A percentile compares a stretch with the other conserved stretches of the same genome.
Conservation (phyloP, 1,140 invertebrate species). For the Lordiphosa collinella region DNA sequence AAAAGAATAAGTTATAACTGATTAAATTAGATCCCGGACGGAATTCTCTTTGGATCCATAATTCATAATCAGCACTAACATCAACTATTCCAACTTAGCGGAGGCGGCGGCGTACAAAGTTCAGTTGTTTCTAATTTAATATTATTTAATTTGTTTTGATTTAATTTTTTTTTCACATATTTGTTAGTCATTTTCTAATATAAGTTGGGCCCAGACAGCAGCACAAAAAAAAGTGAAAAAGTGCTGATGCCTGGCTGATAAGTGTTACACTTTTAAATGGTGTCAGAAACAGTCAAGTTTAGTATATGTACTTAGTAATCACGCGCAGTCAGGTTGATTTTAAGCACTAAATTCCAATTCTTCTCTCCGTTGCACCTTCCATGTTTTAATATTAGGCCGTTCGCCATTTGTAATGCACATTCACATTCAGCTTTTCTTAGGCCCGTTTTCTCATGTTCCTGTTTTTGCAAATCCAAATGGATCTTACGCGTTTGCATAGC, state of each 20-base stretch:
- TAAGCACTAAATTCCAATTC: not conserved
- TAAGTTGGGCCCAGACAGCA: slow-evolving; percentile 55
- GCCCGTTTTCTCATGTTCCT: too few relatives aligned
- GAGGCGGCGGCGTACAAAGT: slow-evolving; percentile 49
- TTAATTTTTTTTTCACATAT: slow-evolving; percentile 11
- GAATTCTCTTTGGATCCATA: too few relatives aligned
- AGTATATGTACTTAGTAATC: not conserved
- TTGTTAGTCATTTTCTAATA: slow-evolving; percentile 60
- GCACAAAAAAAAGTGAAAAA: slow-evolving; percentile 27
- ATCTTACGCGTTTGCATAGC: too few relatives aligned
- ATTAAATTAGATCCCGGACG: slow-evolving; percentile 16
- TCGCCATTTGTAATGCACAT: too few relatives aligned
- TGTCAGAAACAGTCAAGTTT: slow-evolving; percentile 6
- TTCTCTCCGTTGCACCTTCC: too few relatives aligned
- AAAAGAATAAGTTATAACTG: slow-evolving; percentile 17
- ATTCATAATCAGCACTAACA: slow-evolving; percentile 14
- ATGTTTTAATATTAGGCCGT: too few relatives aligned
- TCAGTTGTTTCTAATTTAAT: slow-evolving; percentile 34
- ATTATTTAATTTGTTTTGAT: slow-evolving; percentile 59
- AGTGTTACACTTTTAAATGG: slow-evolving; percentile 37
- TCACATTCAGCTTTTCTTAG: too few relatives aligned
- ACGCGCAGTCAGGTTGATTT: not conserved
- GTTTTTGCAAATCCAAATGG: too few relatives aligned
- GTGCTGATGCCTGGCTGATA: slow-evolving; percentile 27
- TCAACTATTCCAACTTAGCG: slow-evolving; percentile 43